Percentiles rank a stretch among this genome's conserved stretches.
These are phyloP conservation scores for Papilio demoleus DNA, from an alignment of 2,888 invertebrate species.

Conservation along the genomic window DNA sequence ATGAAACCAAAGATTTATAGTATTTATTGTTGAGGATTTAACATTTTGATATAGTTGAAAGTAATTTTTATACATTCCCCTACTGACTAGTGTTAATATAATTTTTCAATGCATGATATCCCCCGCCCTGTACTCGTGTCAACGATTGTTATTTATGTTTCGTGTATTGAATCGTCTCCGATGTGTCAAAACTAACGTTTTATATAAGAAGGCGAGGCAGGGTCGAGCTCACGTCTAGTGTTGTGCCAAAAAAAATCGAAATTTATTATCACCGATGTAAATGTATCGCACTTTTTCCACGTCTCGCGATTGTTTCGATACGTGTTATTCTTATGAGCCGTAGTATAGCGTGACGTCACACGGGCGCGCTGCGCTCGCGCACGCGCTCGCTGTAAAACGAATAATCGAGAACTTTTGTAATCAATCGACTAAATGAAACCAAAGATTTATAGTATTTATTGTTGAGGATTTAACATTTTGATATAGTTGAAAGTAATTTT, in stretches of 20 bases:
- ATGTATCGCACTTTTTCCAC: constrained; percentile 43
- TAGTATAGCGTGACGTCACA: constrained; percentile 50
- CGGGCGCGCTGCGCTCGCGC: constrained; percentile 34
- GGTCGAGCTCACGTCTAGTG: constrained; percentile 55
- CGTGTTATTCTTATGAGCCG: constrained; percentile 56
- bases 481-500: constrained; percentile 76
- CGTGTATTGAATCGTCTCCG: constrained; percentile 50
- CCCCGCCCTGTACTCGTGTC: constrained; percentile 37
- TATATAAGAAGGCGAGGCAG: too few species aligned
- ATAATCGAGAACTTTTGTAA: constrained; percentile 60
- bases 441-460: constrained; percentile 82
- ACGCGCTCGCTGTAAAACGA: constrained; percentile 52
- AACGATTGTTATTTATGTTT: constrained; percentile 46
- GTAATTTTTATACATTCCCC: constrained; percentile 78
- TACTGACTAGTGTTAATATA: constrained; percentile 51
- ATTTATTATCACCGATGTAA: constrained; percentile 38
- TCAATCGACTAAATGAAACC: constrained; percentile 78
- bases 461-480: constrained; percentile 71
- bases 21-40: constrained; percentile 79
- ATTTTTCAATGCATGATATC: constrained; percentile 43
- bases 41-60: constrained; percentile 71
- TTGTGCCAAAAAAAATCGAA: constrained; percentile 47
- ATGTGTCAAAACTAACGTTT: constrained; percentile 57
- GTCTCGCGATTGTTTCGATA: constrained; percentile 45
- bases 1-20: constrained; percentile 82